Conservation (phyloP, 2,113 vertebrate genomes). For the Cromileptes altivelis region DNA sequence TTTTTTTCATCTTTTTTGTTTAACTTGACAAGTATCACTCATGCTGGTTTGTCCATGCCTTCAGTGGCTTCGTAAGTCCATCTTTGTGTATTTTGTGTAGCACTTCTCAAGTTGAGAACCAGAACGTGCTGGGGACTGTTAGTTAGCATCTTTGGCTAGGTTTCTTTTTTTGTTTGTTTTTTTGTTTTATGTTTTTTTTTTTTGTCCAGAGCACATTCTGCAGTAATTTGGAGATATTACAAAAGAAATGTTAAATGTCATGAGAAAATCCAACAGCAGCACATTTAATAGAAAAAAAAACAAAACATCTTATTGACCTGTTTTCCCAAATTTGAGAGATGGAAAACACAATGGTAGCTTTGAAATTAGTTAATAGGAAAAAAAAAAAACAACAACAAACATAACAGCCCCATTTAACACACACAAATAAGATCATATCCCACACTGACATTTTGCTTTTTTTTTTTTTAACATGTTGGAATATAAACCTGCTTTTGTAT, state of each 20-base stretch:
- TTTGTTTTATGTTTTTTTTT: neutral
- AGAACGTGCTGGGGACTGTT: conserved; percentile 66
- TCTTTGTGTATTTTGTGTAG: conserved; percentile 56
- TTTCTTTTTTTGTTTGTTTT: conserved; percentile 29
- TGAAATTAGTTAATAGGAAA: conserved; percentile 21
- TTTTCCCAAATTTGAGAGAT: conserved; percentile 34
- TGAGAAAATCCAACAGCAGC: conserved; percentile 65
- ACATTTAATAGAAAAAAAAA: conserved; percentile 40
- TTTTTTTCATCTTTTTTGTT: conserved; percentile 41
- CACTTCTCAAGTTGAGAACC: conserved; percentile 58
- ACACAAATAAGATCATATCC: conserved; percentile 48
- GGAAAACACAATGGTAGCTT: conserved; percentile 44
- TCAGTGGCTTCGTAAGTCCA: conserved; percentile 63
- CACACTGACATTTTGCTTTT: conserved; percentile 35
- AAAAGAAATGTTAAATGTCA: conserved; percentile 48
- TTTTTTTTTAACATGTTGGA: conserved; percentile 21
- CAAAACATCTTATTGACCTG: conserved; percentile 21
- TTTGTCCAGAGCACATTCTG: conserved; percentile 67
- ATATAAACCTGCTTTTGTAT: conserved; percentile 41
- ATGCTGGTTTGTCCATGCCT: conserved; percentile 83
- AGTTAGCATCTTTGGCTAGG: conserved; percentile 76
- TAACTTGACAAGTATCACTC: conserved; percentile 75
- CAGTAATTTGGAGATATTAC: conserved; percentile 52
- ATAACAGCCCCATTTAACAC: conserved; percentile 38
- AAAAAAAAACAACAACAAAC: conserved; percentile 1